phyloP scores from a whole-genome alignment of 2,797 vertebrate species.

The Myioborus melanocephalus region DNA sequence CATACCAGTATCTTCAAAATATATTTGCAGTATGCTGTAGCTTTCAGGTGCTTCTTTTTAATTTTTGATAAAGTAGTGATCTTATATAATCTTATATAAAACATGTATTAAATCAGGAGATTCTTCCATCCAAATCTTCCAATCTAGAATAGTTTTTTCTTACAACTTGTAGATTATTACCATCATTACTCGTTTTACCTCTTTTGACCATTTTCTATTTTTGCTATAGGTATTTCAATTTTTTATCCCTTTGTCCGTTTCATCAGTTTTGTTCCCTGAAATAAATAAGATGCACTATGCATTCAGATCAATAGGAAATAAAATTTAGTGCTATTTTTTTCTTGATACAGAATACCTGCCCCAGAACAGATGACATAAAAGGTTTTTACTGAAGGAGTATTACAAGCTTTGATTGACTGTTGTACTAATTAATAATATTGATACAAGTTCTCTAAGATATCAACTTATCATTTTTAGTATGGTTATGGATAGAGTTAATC shows the following conservation, averaged over 20 bases:
- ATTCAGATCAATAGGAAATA: background rate
- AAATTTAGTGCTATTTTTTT: background rate
- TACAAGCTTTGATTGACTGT: background rate
- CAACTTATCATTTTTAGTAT: background rate
- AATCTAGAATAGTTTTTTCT: background rate
- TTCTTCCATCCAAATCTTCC: background rate
- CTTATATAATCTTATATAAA: background rate
- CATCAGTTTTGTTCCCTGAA: background rate
- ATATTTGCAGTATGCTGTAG: background rate
- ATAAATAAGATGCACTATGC: background rate
- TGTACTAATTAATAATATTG: background rate
- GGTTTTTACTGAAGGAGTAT: background rate
- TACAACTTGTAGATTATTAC: background rate
- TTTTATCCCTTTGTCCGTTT: background rate
- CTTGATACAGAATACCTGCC: background rate
- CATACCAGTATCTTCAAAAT: background rate
- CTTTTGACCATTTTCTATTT: background rate
- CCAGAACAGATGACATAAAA: background rate
- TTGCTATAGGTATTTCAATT: background rate
- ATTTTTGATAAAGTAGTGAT: background rate
- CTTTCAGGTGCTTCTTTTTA: background rate
- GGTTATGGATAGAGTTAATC: background rate
- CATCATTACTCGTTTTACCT: background rate
- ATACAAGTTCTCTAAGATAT: background rate
- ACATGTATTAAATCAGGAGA: background rate